A percentile compares a stretch with the other conserved stretches of the same genome.
Evolutionary conservation across 2,113 vertebrate species (phyloP).

Genomic region (Numenius arquata): DNA sequence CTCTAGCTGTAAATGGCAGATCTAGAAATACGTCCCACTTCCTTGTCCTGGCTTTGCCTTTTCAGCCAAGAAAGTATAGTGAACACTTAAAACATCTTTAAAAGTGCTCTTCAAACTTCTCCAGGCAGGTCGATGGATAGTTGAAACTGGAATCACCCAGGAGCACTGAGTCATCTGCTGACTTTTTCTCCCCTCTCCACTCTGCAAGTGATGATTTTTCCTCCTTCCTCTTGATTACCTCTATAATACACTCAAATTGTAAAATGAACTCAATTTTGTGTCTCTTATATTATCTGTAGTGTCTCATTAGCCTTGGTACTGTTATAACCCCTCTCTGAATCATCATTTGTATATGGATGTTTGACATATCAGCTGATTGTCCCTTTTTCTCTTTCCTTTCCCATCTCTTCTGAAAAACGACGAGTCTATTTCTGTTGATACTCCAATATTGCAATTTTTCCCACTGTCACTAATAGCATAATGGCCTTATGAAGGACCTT

Average conservation of each 20-base stretch:
- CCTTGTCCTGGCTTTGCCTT: not conserved
- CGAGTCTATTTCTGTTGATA: constrained; percentile 17
- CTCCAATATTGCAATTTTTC: not conserved
- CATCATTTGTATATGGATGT: constrained; percentile 1
- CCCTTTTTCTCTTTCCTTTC: not conserved
- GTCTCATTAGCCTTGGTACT: constrained; percentile 11
- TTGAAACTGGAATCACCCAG: not conserved
- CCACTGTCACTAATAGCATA: not conserved
- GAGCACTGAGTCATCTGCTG: not conserved
- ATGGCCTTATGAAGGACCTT: not conserved
- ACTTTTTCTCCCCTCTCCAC: not conserved
- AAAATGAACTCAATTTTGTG: constrained; percentile 11
- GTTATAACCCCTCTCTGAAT: constrained; percentile 17
- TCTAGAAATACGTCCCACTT: not conserved
- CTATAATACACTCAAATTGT: constrained; percentile 8
- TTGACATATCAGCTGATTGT: constrained; percentile 21
- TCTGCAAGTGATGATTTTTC: constrained; percentile 15
- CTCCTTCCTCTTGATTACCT: constrained; percentile 32
- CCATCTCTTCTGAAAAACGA: not conserved
- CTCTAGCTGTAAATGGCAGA: not conserved
- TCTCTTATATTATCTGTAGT: constrained; percentile 9
- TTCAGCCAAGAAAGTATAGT: not conserved
- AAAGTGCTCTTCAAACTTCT: not conserved
- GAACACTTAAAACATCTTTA: not conserved
- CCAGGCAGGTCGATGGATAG: not conserved